Evolutionary conservation across 1,140 invertebrate species (phyloP).

Genomic region (Drosophila erecta): DNA sequence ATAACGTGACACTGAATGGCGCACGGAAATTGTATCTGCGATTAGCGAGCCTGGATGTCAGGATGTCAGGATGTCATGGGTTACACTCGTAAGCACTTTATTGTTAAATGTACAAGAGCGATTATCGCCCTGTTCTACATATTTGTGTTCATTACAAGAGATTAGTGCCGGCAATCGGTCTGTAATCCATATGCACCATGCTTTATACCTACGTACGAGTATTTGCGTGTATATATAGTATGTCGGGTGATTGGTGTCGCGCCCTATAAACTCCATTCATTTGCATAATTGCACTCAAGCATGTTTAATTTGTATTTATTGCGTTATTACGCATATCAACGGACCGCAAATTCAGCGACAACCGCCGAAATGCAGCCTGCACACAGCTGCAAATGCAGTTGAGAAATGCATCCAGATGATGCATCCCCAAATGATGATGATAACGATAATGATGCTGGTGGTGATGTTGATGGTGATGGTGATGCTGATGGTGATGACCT

Average conservation of each 20-base stretch:
- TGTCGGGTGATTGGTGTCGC: constrained; percentile 35
- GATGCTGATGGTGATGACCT: constrained; percentile 1
- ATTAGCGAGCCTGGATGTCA: constrained; percentile 31
- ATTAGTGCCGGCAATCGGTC: constrained; percentile 76
- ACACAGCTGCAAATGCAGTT: constrained; percentile 29
- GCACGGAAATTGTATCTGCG: constrained; percentile 24
- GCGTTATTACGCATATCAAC: constrained; percentile 78
- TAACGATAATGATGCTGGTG: constrained; percentile 22
- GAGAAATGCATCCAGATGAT: constrained; percentile 41
- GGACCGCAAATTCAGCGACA: constrained; percentile 58
- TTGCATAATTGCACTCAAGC: constrained; percentile 82
- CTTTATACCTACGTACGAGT: neutral
- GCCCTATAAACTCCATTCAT: constrained; percentile 74
- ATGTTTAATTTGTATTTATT: constrained; percentile 83
- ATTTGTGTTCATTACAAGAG: constrained; percentile 82
- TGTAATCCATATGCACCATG: constrained; percentile 61
- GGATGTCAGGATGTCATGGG: constrained; percentile 36
- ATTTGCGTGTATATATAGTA: neutral
- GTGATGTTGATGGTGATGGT: constrained; percentile 6
- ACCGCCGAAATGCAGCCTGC: constrained; percentile 35
- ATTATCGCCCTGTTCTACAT: constrained; percentile 78
- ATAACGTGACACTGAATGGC: constrained; percentile 63
- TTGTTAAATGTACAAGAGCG: constrained; percentile 75
- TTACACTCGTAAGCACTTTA: constrained; percentile 69
- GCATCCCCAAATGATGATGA: constrained; percentile 27